phyloP scores from a whole-genome alignment of 2,797 vertebrate genomes.

The Pristis pectinata region DNA sequence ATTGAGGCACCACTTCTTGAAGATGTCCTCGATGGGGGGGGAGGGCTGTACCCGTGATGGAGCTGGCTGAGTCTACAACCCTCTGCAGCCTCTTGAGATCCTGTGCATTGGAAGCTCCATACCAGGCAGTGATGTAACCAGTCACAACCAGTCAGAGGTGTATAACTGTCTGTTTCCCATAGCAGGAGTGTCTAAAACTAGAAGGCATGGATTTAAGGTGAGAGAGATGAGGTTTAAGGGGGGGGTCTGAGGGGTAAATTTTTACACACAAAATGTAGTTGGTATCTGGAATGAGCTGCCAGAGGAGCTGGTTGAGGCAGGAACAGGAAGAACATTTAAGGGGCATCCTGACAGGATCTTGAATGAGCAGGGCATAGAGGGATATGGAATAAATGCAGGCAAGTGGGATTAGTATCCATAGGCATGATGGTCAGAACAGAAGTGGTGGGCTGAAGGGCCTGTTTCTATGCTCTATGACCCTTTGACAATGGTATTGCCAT shows the following conservation, averaged over 20 bases:
- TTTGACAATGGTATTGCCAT: neutral
- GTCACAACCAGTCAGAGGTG: no score
- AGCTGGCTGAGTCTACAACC: no score
- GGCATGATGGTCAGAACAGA: neutral
- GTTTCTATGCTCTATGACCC: neutral
- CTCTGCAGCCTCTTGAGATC: no score
- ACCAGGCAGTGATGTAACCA: no score
- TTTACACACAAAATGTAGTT: neutral
- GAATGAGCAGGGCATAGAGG: neutral
- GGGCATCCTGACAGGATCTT: neutral
- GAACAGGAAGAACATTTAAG: neutral
- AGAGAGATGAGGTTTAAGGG: neutral
- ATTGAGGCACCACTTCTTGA: no score
- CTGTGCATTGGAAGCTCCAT: no score
- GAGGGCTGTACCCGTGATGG: no score
- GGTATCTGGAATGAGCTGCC: neutral
- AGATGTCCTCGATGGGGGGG: no score
- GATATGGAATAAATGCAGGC: neutral
- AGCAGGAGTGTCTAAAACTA: neutral
- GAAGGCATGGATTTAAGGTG: neutral
- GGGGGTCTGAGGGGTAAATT: neutral
- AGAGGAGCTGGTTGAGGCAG: neutral
- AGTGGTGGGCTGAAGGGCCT: neutral
- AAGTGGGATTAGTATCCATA: neutral
- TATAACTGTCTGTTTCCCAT: neutral